Conservation (phyloP, 2,797 vertebrate genomes). For the Sparidentex hasta region DNA sequence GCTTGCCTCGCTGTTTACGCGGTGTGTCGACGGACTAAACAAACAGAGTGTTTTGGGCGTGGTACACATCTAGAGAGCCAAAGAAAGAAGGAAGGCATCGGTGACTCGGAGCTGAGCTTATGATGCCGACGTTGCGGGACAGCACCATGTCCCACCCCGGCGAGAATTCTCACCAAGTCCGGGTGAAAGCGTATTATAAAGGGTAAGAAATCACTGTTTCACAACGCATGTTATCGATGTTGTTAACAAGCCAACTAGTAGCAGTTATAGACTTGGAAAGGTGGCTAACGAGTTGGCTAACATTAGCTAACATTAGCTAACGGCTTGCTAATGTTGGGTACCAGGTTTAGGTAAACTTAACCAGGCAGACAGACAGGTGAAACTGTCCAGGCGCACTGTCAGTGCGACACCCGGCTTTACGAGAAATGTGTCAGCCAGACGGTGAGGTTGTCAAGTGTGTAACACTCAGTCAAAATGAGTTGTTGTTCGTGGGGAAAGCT, state of each 20-base stretch:
- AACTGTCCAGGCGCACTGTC: slow-evolving; percentile 57
- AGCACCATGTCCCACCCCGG: slow-evolving; percentile 92
- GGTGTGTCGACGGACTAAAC: slow-evolving; percentile 37
- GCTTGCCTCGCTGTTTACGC: neutral
- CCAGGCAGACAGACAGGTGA: slow-evolving; percentile 62
- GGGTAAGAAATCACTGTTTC: slow-evolving; percentile 87
- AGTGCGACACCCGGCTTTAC: neutral
- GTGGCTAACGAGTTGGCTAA: slow-evolving; percentile 68
- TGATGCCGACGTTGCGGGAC: slow-evolving; percentile 98
- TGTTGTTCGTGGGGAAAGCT: slow-evolving; percentile 5
- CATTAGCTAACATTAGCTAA: slow-evolving; percentile 70
- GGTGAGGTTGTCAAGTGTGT: neutral
- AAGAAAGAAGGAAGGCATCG: slow-evolving; percentile 67
- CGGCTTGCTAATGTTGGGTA: slow-evolving; percentile 61
- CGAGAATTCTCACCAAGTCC: slow-evolving; percentile 96
- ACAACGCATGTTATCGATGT: rapidly evolving
- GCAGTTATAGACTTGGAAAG: slow-evolving; percentile 31
- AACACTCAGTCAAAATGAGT: neutral
- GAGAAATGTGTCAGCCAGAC: neutral
- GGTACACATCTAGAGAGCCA: slow-evolving; percentile 55
- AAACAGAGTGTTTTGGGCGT: slow-evolving; percentile 60
- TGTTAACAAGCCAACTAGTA: neutral
- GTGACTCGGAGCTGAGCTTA: slow-evolving; percentile 77
- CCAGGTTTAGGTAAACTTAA: slow-evolving; percentile 70
- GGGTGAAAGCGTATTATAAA: slow-evolving; percentile 98